Percentiles rank a stretch among this genome's conserved stretches.
These are phyloP conservation scores for Platerodrilus igneus DNA, from an alignment of 2,888 invertebrate species.

Conservation along the genomic window DNA sequence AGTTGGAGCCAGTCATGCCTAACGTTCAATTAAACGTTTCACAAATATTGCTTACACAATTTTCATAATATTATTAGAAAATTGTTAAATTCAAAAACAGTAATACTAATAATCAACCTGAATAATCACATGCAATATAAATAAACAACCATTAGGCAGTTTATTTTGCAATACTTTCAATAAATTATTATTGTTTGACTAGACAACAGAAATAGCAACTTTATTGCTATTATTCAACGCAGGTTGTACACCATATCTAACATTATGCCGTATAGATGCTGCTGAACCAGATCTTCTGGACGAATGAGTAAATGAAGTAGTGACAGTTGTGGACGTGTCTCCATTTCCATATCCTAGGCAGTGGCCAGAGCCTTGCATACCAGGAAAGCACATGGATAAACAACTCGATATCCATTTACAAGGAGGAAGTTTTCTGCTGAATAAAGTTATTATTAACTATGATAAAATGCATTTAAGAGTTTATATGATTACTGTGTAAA, in stretches of 20 bases:
- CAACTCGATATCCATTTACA: conserved; percentile 66
- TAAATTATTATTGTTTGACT: conserved; percentile 28
- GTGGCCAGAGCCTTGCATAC: conserved; percentile 36
- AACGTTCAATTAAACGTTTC: no score
- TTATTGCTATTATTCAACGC: conserved; percentile 40
- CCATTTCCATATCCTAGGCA: conserved; percentile 41
- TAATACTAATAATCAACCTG: no score
- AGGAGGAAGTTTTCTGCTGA: conserved; percentile 62
- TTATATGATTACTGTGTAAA: no score
- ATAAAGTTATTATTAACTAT: no score
- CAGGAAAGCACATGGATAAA: conserved; percentile 41
- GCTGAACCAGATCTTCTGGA: conserved; percentile 43
- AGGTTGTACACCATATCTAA: conserved; percentile 39
- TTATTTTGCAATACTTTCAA: neutral
- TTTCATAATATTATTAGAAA: no score
- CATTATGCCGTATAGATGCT: conserved; percentile 42
- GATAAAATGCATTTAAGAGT: no score
- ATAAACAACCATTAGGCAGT: no score
- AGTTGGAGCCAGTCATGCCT: no score
- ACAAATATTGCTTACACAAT: no score
- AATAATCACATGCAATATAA: no score
- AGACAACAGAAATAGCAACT: conserved; percentile 45
- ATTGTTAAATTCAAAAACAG: no score
- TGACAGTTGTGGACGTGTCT: conserved; percentile 38
- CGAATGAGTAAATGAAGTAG: conserved; percentile 43